These are phyloP conservation scores for Pelodytes ibericus DNA, from an alignment of 2,797 vertebrate genomes.

Conservation along the genomic window DNA sequence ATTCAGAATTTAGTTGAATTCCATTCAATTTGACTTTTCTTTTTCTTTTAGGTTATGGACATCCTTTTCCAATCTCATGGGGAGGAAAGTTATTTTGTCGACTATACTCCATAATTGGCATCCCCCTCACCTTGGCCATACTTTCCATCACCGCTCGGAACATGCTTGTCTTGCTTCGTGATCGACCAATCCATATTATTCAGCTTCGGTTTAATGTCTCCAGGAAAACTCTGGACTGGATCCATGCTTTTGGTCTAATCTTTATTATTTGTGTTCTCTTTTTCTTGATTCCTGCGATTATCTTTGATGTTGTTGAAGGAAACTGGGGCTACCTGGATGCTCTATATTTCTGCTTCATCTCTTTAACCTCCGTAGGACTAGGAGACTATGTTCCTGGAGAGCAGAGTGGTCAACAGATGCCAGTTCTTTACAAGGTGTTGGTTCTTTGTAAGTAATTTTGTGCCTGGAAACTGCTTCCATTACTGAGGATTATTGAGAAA, in stretches of 20 bases:
- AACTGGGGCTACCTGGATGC: slow-evolving; percentile 75
- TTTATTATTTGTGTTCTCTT: slow-evolving; percentile 62
- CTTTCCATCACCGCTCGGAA: slow-evolving; percentile 66
- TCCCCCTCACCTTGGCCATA: slow-evolving; percentile 75
- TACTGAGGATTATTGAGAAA: too few relatives aligned
- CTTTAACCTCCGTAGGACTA: slow-evolving; percentile 79
- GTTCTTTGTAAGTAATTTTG: slow-evolving; percentile 73
- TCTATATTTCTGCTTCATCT: slow-evolving; percentile 80
- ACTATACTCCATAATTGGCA: slow-evolving; percentile 73
- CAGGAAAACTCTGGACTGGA: slow-evolving; percentile 53
- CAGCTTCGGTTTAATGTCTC: slow-evolving; percentile 67
- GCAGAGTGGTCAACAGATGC: slow-evolving; percentile 59
- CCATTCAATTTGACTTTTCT: too few relatives aligned
- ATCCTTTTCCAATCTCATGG: slow-evolving; percentile 71
- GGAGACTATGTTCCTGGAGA: slow-evolving; percentile 71
- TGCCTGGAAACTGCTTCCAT: too few relatives aligned
- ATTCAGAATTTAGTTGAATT: too few relatives aligned
- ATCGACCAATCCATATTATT: slow-evolving; percentile 60
- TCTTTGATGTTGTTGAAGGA: slow-evolving; percentile 66
- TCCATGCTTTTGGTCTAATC: slow-evolving; percentile 62
- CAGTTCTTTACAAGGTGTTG: slow-evolving; percentile 69
- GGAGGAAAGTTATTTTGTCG: slow-evolving; percentile 78
- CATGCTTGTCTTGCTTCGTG: slow-evolving; percentile 68
- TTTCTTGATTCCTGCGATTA: slow-evolving; percentile 72
- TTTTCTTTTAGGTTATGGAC: slow-evolving; percentile 74